phyloP scores from a whole-genome alignment of 2,888 invertebrate genomes.

The Dryomyza anilis region DNA sequence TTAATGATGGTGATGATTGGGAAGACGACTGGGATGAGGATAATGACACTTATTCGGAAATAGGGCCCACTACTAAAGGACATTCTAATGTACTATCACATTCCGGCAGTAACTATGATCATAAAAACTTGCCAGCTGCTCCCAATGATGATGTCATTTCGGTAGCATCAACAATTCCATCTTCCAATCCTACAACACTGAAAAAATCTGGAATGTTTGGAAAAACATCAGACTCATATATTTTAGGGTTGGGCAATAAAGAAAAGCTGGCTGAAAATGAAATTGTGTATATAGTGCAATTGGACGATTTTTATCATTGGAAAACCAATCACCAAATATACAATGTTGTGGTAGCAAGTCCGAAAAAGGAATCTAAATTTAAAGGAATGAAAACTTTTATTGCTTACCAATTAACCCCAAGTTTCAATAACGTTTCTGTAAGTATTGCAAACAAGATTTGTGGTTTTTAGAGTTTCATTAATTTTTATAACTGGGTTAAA shows the following conservation, averaged over 20 bases:
- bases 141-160: slow-evolving; percentile 65
- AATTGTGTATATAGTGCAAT: slow-evolving; percentile 75
- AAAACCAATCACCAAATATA: slow-evolving; percentile 75
- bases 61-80: slow-evolving; percentile 63
- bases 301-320: slow-evolving; percentile 80
- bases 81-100: slow-evolving; percentile 38
- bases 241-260: slow-evolving; percentile 74
- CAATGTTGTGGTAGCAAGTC: slow-evolving; percentile 87
- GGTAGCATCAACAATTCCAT: slow-evolving; percentile 41
- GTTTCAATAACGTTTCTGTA: slow-evolving; percentile 92
- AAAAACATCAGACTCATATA: slow-evolving; percentile 89
- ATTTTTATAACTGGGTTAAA: too few species aligned
- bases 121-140: slow-evolving; percentile 57
- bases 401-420: slow-evolving; percentile 93
- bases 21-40: slow-evolving; percentile 86
- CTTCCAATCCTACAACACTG: slow-evolving; percentile 55
- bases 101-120: slow-evolving; percentile 52
- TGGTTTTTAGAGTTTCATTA: too few species aligned
- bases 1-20: slow-evolving; percentile 76
- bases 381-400: slow-evolving; percentile 98
- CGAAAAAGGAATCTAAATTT: slow-evolving; percentile 96
- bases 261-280: slow-evolving; percentile 72
- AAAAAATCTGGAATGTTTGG: slow-evolving; percentile 87
- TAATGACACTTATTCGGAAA: slow-evolving; percentile 78
- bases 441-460: slow-evolving; percentile 46